A percentile compares a stretch with the other conserved stretches of the same genome.
Evolutionary conservation across 2,888 invertebrate genomes (phyloP).

Genomic region (Oasisia sp.): DNA sequence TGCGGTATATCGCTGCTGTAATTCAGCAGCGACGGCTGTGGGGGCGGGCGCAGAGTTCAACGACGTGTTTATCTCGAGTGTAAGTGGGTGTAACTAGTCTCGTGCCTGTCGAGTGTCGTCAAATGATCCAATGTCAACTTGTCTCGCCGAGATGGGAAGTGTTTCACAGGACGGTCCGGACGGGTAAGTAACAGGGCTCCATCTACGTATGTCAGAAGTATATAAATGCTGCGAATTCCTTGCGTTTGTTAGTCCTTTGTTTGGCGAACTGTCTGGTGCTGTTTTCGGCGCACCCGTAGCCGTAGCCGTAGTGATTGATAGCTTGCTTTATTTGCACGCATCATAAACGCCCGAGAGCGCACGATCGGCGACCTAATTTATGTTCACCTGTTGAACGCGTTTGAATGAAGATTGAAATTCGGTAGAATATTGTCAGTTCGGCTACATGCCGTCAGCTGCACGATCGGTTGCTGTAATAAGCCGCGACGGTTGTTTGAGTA

Average conservation of each 20-base stretch:
- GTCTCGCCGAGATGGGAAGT: not conserved
- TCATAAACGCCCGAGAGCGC: not conserved
- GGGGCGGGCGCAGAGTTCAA: not conserved
- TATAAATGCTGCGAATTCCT: too few relatives aligned
- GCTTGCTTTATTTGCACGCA: too few relatives aligned
- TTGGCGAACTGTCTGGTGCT: too few relatives aligned
- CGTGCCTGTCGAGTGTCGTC: not conserved
- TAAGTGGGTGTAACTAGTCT: not conserved
- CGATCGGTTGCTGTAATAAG: not conserved
- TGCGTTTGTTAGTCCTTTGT: too few relatives aligned
- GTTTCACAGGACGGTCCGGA: not conserved
- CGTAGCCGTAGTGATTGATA: too few relatives aligned
- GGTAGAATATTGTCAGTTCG: not conserved
- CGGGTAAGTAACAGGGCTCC: not conserved
- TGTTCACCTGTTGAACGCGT: not conserved
- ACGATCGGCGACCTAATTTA: not conserved
- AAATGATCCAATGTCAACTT: not conserved
- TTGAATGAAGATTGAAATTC: not conserved
- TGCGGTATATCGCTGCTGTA: not conserved
- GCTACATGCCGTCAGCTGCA: not conserved
- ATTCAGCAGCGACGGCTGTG: not conserved
- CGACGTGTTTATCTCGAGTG: slow-evolving; percentile 12
- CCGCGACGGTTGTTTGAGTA: not conserved
- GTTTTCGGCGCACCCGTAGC: too few relatives aligned
- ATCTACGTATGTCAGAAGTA: too few relatives aligned